Evolutionary conservation across 2,888 invertebrate species (phyloP).

Genomic region (Catocala nupta): DNA sequence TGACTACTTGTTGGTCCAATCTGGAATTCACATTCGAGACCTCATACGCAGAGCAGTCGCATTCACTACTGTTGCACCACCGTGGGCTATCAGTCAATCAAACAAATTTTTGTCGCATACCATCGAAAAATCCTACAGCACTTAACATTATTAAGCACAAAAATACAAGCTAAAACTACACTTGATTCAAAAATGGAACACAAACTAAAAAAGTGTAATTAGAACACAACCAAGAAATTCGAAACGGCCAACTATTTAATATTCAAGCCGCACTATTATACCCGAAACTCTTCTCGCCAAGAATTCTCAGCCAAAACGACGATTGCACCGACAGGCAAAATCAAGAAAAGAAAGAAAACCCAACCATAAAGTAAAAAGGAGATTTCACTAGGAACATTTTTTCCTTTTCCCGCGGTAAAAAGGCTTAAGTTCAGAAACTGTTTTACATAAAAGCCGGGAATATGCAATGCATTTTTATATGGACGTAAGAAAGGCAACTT

Average conservation of each 20-base stretch:
- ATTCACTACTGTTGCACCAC: no score
- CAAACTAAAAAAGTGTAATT: slow-evolving; percentile 34
- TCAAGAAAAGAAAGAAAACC: slow-evolving; percentile 53
- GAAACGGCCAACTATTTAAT: slow-evolving; percentile 38
- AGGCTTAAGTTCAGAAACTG: slow-evolving; percentile 60
- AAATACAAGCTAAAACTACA: no score
- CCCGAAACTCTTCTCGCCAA: slow-evolving; percentile 37
- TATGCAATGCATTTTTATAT: slow-evolving; percentile 59
- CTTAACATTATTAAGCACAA: no score
- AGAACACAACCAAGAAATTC: slow-evolving; percentile 36
- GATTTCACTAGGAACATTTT: slow-evolving; percentile 51
- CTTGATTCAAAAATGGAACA: no score
- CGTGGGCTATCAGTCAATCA: no score
- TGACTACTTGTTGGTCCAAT: no score
- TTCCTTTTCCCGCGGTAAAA: slow-evolving; percentile 44
- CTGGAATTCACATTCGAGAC: no score
- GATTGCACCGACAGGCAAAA: slow-evolving; percentile 41
- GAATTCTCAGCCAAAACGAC: slow-evolving; percentile 43
- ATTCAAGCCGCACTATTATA: slow-evolving; percentile 46
- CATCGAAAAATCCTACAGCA: no score
- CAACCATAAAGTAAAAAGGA: slow-evolving; percentile 48
- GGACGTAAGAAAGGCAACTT: slow-evolving; percentile 32
- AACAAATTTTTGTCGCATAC: no score
- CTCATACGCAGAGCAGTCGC: no score
- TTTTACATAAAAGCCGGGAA: slow-evolving; percentile 58